Percentiles rank a stretch among this genome's conserved stretches.
Conservation (phyloP, 2,888 invertebrate genomes). For the Lithophane socia region DNA sequence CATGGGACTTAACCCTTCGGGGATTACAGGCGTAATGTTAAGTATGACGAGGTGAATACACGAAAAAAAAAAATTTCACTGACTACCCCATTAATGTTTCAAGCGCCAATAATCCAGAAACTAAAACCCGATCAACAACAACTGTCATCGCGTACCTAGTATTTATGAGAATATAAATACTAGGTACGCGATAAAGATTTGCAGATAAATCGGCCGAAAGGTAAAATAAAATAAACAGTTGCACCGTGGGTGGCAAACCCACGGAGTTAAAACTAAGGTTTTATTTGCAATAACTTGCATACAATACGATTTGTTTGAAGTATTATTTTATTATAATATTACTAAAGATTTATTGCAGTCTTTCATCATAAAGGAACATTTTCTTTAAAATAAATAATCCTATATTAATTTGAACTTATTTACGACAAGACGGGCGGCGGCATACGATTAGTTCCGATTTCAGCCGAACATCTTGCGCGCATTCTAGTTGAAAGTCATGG, state of each 20-base stretch:
- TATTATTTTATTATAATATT: conserved; percentile 15
- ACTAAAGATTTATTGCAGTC: neutral
- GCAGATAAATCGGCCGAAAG: conserved; percentile 15
- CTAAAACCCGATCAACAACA: no score
- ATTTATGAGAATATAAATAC: neutral
- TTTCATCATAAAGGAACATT: neutral
- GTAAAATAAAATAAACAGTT: conserved; percentile 17
- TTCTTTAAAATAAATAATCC: neutral
- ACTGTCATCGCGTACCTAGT: neutral
- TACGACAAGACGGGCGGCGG: no score
- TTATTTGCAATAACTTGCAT: conserved; percentile 18
- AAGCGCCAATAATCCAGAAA: no score
- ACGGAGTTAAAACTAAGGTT: conserved; percentile 19
- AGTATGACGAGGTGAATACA: no score
- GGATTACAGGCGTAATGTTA: no score
- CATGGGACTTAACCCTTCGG: no score
- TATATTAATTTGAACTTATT: no score
- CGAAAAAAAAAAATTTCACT: no score
- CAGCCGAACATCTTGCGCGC: no score
- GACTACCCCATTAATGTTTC: no score
- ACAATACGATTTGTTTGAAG: conserved; percentile 1
- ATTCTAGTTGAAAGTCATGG: neutral
- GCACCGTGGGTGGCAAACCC: conserved; percentile 21
- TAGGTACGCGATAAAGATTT: neutral
- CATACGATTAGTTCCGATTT: no score